Evolutionary conservation across 2,797 vertebrate species (phyloP).

Genomic region (Tokudaia tokunoshimensis): DNA sequence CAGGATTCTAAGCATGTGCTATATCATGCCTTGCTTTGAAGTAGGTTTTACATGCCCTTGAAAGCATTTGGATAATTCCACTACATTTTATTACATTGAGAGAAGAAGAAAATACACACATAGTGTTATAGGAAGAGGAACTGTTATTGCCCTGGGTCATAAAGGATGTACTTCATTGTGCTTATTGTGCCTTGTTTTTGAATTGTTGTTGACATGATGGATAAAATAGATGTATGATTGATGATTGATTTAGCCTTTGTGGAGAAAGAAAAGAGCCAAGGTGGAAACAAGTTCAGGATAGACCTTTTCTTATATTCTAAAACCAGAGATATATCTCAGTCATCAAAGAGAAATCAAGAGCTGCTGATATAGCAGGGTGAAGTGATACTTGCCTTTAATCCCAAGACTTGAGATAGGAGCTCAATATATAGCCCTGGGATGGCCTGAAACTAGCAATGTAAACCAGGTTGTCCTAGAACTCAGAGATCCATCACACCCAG

Average conservation of each 20-base stretch:
- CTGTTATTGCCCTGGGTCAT: not conserved
- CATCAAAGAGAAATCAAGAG: not conserved
- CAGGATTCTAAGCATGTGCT: not conserved
- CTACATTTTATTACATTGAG: not conserved
- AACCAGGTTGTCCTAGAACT: not conserved
- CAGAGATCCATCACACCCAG: not conserved
- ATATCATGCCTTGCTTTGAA: not conserved
- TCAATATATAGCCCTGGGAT: not conserved
- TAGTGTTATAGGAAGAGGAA: conserved; percentile 5
- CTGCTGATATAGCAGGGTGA: not conserved
- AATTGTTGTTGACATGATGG: conserved; percentile 35
- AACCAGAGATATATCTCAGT: not conserved
- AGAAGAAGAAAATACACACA: conserved; percentile 1
- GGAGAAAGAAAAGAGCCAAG: conserved; percentile 14
- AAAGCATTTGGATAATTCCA: conserved; percentile 32
- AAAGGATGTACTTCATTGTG: conserved; percentile 2
- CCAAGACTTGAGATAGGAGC: not conserved
- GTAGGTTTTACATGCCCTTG: conserved; percentile 20
- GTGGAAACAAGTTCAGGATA: not conserved
- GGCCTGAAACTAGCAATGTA: not conserved
- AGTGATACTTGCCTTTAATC: not conserved
- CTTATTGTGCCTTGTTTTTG: conserved; percentile 32
- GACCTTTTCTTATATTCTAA: conserved; percentile 37
- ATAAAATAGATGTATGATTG: conserved; percentile 2
- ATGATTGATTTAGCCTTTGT: not conserved